Evolutionary conservation across 2,113 vertebrate genomes (phyloP).

Genomic region (Aviceda subcristata): DNA sequence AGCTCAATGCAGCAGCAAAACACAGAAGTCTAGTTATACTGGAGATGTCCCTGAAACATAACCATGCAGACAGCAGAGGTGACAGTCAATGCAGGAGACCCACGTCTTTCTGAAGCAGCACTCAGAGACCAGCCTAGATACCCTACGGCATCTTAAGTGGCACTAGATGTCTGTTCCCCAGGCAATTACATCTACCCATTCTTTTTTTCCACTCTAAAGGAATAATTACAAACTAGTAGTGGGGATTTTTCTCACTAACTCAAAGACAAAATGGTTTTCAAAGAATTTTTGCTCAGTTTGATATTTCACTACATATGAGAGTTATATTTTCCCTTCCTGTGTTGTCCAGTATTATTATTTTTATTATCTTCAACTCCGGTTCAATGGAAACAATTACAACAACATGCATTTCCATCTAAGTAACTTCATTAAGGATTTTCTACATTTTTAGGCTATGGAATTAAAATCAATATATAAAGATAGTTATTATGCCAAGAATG

Average conservation of each 20-base stretch:
- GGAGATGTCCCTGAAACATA: not conserved
- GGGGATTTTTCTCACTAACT: not conserved
- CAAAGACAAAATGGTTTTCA: not conserved
- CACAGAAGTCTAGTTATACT: not conserved
- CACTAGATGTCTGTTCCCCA: not conserved
- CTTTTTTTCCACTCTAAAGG: not conserved
- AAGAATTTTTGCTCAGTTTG: not conserved
- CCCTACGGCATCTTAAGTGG: not conserved
- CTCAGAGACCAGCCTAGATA: not conserved
- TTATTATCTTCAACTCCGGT: not conserved
- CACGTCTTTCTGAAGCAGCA: not conserved
- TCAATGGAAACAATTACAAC: not conserved
- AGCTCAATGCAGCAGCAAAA: not conserved
- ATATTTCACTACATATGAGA: not conserved
- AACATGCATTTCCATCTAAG: not conserved
- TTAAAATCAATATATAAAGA: not conserved
- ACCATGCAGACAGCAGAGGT: not conserved
- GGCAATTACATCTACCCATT: not conserved
- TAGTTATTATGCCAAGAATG: not conserved
- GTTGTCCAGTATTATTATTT: not conserved
- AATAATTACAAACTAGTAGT: not conserved
- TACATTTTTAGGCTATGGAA: not conserved
- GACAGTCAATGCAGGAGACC: not conserved
- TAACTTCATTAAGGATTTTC: not conserved
- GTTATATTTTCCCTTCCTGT: not conserved